Evolutionary conservation across 2,888 invertebrate species (phyloP).

Genomic region (Cynaeus angustus): DNA sequence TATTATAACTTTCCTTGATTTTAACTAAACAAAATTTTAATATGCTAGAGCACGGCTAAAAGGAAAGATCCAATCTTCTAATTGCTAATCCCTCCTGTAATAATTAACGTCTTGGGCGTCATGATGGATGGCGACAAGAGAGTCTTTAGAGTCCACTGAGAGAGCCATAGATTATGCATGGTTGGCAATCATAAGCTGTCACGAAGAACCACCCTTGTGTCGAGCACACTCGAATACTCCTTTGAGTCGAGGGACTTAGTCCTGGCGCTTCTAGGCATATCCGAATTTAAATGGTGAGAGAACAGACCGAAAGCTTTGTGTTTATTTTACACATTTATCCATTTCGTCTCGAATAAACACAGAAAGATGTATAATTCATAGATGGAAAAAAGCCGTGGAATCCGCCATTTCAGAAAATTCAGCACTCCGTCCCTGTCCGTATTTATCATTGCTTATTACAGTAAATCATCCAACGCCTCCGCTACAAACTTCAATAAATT

Average conservation of each 20-base stretch:
- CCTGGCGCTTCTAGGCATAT: background rate
- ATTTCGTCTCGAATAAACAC: constrained; percentile 3
- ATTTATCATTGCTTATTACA: constrained; percentile 5
- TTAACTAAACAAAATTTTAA: no score
- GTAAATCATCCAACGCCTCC: constrained; percentile 13
- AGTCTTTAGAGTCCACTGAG: constrained; percentile 4
- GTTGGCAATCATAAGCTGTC: constrained; percentile 27
- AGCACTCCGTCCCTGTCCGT: background rate
- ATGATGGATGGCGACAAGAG: constrained; percentile 15
- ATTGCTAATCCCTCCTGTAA: constrained; percentile 10
- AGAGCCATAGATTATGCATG: constrained; percentile 27
- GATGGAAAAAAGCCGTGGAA: background rate
- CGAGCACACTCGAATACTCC: constrained; percentile 12
- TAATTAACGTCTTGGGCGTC: constrained; percentile 16
- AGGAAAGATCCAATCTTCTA: background rate
- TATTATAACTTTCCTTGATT: no score
- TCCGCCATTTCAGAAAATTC: background rate
- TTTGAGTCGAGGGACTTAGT: background rate
- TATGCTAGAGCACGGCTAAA: background rate
- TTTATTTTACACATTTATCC: constrained; percentile 12
- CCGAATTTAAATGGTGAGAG: constrained; percentile 4
- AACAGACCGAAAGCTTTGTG: background rate
- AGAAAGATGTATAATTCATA: background rate
- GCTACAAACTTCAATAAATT: constrained; percentile 23
- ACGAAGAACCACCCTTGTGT: constrained; percentile 5